Evolutionary conservation across 2,888 invertebrate genomes (phyloP), one percentile per base, ranked within the genome.

Genomic region (Dione vanillae): DNA sequence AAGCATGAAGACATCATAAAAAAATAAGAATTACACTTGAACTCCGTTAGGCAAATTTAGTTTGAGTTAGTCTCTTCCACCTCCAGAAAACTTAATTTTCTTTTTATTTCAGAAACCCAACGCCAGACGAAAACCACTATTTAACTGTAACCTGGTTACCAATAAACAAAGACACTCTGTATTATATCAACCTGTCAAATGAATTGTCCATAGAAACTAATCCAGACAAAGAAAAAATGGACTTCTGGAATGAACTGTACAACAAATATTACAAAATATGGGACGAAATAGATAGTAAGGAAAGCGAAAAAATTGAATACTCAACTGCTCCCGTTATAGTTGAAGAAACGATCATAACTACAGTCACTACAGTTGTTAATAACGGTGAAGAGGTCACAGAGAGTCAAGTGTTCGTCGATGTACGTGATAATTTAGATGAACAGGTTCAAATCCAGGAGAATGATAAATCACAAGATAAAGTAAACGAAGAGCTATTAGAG

Each of bases 171-270:
- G 91, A 92, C 75, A 88, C 85, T 62, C 70, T 85, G 0, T 85
- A 89, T 75, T 92, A 86, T 74, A 76, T 93, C 0, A 87, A 87
- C 58, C 67, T 92, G 0, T 82, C 85, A 47, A 73, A 82, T 37
- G 92, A 93, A 68, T 78, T 93, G 0, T 82, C 88, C 0, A 59
- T 92, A 0, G 81, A 69, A 0, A 82, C 88, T 0, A 86, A 86
- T 75, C 88, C 87, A 0, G 86, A 91, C 19, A 84, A 86, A 19
- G 88, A 89, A 27, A 91, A 86, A 72, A 92, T 92, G 90, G 88
- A 86, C 6, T 90, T 90, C 77, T 93, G 93, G 93, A 90, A 91
- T 9, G 75, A 84, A 0, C 70, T 92, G 0, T 93, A 91, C 83
- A 83, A 73, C 72, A 92, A 90, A 76, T 78, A 92, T 73, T 92